phyloP scores from a whole-genome alignment of 1,140 invertebrate genomes.

The Cecropterus lyciades region DNA sequence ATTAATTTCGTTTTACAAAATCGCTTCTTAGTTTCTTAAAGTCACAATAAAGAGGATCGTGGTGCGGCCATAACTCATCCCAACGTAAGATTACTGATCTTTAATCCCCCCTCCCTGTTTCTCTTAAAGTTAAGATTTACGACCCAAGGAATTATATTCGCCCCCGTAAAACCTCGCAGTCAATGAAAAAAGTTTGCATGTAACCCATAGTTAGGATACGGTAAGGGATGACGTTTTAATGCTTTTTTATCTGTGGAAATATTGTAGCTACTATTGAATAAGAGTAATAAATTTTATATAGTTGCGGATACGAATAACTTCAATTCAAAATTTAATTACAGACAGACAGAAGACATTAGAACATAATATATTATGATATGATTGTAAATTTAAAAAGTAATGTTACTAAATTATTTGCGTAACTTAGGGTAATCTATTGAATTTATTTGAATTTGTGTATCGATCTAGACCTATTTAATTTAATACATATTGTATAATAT shows the following conservation, averaged over 20 bases:
- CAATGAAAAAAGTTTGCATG: conserved; percentile 78
- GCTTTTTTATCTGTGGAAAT: conserved; percentile 21
- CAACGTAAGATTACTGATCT: conserved; percentile 90
- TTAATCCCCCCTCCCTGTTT: conserved; percentile 87
- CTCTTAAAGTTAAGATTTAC: conserved; percentile 90
- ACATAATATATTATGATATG: too few species aligned
- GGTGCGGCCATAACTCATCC: conserved; percentile 86
- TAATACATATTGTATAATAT: too few species aligned
- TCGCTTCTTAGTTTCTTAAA: conserved; percentile 83
- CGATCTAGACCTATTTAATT: too few species aligned
- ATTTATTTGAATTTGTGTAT: too few species aligned
- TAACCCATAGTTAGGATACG: conserved; percentile 59
- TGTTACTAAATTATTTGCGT: too few species aligned
- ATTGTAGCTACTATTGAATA: neutral
- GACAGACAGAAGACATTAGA: too few species aligned
- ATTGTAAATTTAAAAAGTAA: too few species aligned
- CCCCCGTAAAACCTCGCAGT: conserved; percentile 75
- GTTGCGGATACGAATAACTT: too few species aligned
- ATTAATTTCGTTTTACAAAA: conserved; percentile 83
- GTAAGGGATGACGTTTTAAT: conserved; percentile 39
- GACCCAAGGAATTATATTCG: conserved; percentile 86
- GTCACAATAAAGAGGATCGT: conserved; percentile 82
- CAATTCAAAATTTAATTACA: too few species aligned
- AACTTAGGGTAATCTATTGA: too few species aligned
- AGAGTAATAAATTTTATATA: neutral